A percentile compares a stretch with the other conserved stretches of the same genome.
phyloP scores from a whole-genome alignment of 2,797 vertebrate species.

The Hypotaenidia philippensis region DNA sequence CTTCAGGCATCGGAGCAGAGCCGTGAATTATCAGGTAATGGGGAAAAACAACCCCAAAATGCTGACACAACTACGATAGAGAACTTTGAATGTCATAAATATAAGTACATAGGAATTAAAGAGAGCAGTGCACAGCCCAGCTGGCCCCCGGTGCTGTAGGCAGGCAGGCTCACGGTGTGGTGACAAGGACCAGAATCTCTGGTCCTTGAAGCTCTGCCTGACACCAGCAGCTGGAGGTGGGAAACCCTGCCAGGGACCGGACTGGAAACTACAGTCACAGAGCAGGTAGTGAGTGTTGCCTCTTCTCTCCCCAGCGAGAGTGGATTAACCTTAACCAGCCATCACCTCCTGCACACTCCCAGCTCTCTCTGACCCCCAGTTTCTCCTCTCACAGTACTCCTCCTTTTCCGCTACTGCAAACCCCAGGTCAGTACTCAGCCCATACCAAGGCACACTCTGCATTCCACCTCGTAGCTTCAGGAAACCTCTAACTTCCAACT shows the following conservation, averaged over 20 bases:
- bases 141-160: fast-evolving
- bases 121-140: background rate
- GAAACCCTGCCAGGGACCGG: background rate
- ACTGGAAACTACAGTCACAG: background rate
- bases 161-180: background rate
- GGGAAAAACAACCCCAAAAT: background rate
- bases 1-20: background rate
- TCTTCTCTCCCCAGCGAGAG: background rate
- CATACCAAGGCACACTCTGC: background rate
- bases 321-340: background rate
- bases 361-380: background rate
- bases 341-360: fast-evolving
- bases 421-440: background rate
- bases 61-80: background rate
- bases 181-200: background rate
- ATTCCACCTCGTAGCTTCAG: background rate
- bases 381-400: background rate
- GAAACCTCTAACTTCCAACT: background rate
- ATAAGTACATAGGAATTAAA: conserved; percentile 1
- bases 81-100: background rate
- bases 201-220: background rate
- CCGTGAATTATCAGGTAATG: conserved; percentile 19
- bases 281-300: background rate
- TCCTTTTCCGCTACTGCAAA: background rate
- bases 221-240: background rate